Conservation (phyloP, 2,888 invertebrate species). For the Polydrusus cervinus region DNA sequence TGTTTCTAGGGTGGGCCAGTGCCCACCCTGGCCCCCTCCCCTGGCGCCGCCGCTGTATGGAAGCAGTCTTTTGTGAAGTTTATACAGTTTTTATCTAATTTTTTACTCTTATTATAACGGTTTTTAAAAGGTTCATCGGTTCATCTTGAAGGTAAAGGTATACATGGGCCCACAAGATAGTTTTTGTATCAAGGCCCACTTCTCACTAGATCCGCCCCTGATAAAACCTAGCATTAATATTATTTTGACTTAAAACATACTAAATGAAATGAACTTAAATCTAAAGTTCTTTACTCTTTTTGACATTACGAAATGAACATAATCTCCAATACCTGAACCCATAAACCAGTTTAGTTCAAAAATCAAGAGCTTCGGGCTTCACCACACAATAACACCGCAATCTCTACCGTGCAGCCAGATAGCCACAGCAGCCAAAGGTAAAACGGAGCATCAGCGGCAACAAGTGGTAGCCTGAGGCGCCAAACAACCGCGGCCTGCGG, state of each 20-base stretch:
- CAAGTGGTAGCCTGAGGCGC: slow-evolving; percentile 63
- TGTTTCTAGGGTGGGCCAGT: too few relatives aligned
- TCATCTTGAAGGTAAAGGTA: too few relatives aligned
- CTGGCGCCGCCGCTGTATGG: too few relatives aligned
- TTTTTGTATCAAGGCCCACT: too few relatives aligned
- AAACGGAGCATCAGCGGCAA: slow-evolving; percentile 57
- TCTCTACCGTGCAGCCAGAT: slow-evolving; percentile 34
- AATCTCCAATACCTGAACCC: slow-evolving; percentile 42
- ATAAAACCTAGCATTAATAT: background rate
- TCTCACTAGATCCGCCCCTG: too few relatives aligned
- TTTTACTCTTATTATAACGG: too few relatives aligned
- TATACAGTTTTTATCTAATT: too few relatives aligned
- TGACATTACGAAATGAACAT: slow-evolving; percentile 12
- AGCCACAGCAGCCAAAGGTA: slow-evolving; percentile 45
- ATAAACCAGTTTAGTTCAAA: slow-evolving; percentile 53
- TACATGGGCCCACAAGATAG: too few relatives aligned
- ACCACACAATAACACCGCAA: slow-evolving; percentile 47
- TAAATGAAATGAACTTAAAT: background rate
- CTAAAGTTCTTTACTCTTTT: slow-evolving; percentile 6
- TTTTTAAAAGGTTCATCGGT: too few relatives aligned
- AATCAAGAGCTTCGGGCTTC: slow-evolving; percentile 48
- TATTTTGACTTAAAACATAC: too few relatives aligned
- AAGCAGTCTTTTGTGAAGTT: too few relatives aligned
- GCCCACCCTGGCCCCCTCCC: too few relatives aligned
- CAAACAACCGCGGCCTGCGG: slow-evolving; percentile 57